These are phyloP conservation scores for Ibidorhyncha struthersii DNA, from an alignment of 2,113 vertebrate species.

Conservation along the genomic window DNA sequence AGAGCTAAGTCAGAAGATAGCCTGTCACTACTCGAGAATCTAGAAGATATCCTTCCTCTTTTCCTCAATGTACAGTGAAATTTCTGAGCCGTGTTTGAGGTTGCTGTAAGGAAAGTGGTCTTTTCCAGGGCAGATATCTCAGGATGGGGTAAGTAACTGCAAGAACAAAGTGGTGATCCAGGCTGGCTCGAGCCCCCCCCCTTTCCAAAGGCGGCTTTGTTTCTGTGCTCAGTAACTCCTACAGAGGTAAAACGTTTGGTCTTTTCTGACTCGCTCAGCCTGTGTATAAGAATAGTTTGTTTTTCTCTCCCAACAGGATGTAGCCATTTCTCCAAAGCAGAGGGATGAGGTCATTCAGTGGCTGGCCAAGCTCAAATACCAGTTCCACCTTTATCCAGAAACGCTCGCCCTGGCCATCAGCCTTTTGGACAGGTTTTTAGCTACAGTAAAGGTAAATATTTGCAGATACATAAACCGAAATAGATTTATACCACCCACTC, in stretches of 20 bases:
- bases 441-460: conserved; percentile 90
- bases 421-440: conserved; percentile 95
- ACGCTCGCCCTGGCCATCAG: conserved; percentile 92
- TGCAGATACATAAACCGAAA: not conserved
- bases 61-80: accelerated
- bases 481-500: not conserved
- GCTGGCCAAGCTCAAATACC: conserved; percentile 89
- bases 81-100: not conserved
- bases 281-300: not conserved
- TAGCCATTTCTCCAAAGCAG: conserved; percentile 92
- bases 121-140: not conserved
- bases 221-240: accelerated
- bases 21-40: not conserved
- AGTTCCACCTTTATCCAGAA: conserved; percentile 94
- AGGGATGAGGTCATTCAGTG: conserved; percentile 95
- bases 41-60: not conserved
- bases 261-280: not conserved
- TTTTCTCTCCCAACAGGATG: conserved; percentile 79
- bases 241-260: not conserved
- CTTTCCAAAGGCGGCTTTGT: not conserved
- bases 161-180: not conserved
- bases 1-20: accelerated
- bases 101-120: not conserved
- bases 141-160: not conserved
- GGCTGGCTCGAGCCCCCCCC: not conserved